These are phyloP conservation scores for Eidolon helvum DNA, from an alignment of 2,113 vertebrate genomes.

Conservation along the genomic window DNA sequence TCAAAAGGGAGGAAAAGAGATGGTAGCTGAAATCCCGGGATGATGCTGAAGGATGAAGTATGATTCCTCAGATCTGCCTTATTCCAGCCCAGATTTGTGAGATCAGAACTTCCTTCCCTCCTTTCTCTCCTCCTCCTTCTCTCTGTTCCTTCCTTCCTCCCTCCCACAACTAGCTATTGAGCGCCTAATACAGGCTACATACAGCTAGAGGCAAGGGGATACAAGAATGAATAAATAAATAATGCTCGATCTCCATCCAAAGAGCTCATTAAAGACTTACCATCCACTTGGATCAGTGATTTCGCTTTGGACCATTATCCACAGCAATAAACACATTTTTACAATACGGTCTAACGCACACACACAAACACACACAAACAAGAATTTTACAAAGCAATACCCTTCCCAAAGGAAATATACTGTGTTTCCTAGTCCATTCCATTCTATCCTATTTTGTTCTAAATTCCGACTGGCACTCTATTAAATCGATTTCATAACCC, in stretches of 20 bases:
- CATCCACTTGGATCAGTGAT: neutral
- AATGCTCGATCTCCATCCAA: neutral
- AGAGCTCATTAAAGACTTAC: neutral
- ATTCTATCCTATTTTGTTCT: neutral
- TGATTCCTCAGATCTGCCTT: neutral
- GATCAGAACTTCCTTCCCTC: neutral
- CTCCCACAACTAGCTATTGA: neutral
- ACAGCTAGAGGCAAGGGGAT: neutral
- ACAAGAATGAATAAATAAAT: neutral
- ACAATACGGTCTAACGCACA: neutral
- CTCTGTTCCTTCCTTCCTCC: neutral
- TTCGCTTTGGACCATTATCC: neutral
- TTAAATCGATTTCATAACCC: neutral
- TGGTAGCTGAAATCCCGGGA: neutral
- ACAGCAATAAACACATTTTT: neutral
- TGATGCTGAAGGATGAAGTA: neutral
- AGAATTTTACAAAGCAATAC: neutral
- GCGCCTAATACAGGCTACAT: neutral
- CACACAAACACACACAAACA: neutral
- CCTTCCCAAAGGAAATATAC: neutral
- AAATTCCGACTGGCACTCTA: neutral
- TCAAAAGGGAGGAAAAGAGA: neutral
- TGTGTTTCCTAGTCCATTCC: neutral
- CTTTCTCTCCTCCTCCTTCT: rapidly evolving
- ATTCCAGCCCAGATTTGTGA: neutral